These are phyloP conservation scores for Wasmannia auropunctata DNA, from an alignment of 1,140 invertebrate genomes.

Conservation along the genomic window DNA sequence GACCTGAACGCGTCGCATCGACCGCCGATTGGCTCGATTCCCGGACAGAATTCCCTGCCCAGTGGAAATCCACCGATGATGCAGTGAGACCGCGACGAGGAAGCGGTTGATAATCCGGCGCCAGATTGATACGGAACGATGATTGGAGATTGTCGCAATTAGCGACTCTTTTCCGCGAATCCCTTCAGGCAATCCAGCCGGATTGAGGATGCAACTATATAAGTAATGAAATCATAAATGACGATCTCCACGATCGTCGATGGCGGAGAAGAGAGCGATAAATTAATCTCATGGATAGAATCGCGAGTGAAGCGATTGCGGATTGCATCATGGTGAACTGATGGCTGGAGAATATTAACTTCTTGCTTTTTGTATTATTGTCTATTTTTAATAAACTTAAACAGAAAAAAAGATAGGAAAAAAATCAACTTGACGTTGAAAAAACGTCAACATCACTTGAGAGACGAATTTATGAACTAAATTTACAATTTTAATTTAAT, in stretches of 20 bases:
- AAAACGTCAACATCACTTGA: background rate
- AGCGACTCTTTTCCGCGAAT: slow-evolving; percentile 24
- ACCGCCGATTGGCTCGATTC: slow-evolving; percentile 75
- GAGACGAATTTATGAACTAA: background rate
- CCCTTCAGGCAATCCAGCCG: background rate
- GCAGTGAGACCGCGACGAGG: slow-evolving; percentile 72
- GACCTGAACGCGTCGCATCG: slow-evolving; percentile 87
- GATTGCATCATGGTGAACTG: background rate
- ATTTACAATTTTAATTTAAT: background rate
- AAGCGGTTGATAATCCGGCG: slow-evolving; percentile 32
- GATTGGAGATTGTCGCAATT: slow-evolving; percentile 24
- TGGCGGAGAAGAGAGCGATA: slow-evolving; percentile 9
- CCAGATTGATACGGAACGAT: background rate
- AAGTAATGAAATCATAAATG: slow-evolving; percentile 33
- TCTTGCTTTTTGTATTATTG: slow-evolving; percentile 16
- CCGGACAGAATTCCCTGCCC: slow-evolving; percentile 76
- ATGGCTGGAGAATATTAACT: background rate
- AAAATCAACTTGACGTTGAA: background rate
- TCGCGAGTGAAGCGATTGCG: slow-evolving; percentile 3
- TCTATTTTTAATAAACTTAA: background rate
- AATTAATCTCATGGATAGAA: slow-evolving; percentile 44
- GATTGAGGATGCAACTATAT: slow-evolving; percentile 3
- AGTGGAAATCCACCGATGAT: slow-evolving; percentile 78
- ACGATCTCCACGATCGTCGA: background rate
- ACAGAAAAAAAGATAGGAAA: too few relatives aligned